Base-by-base conservation (phyloP, 92 coral and sea anemone genomes). In the Epizoanthus ramosus region DNA sequence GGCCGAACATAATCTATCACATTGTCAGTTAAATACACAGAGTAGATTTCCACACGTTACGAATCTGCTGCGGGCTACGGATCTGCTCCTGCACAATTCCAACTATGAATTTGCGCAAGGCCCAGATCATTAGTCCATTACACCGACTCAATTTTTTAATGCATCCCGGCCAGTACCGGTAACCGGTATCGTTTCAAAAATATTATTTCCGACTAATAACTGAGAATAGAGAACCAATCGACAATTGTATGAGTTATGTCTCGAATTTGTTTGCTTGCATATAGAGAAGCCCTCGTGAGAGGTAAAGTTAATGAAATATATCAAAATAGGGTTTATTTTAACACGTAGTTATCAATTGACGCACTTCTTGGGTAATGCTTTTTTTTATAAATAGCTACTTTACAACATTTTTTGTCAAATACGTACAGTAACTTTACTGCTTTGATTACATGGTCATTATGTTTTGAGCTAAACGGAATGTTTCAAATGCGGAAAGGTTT, bases 261-360 rank as follows among this genome's bases (percentile, higher is more conserved):
- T 67, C 39, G 21, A 9, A 67, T 67, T 16, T 67, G 50, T 67
- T 67, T 67, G 72, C 72, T 8, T 67, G 72, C 22, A 33, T 67
- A 67, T 67, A 13, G 7, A 67, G 6, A 19, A 25, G 21, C 72
- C 18, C 64, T 59, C 24, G 64, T 59, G 24, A 59, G 21, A 59
- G 64, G 64, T 21, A 59, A 59, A 59, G 22, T 6, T 28, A 67
- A 28, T 28, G 33, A 67, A 16, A 41, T 19, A 9, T 67, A 35
- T 33, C 35, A 67, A 35, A 19, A 67, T 37, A 41, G 5, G n/a
- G 4, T 28, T 67, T 67, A 15, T 33, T 24, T 33, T 33, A 28
- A 17, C 7, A 67, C 47, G n/a, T 67, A 35, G n/a, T 33, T 33
- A 41, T 33, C 43, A 67, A 10, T 67, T 67, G 72, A 67, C 39